Evolutionary conservation across 1,140 invertebrate genomes (phyloP), one percentile per base, ranked within the genome.

Genomic region (Chironomus striatipennis): DNA sequence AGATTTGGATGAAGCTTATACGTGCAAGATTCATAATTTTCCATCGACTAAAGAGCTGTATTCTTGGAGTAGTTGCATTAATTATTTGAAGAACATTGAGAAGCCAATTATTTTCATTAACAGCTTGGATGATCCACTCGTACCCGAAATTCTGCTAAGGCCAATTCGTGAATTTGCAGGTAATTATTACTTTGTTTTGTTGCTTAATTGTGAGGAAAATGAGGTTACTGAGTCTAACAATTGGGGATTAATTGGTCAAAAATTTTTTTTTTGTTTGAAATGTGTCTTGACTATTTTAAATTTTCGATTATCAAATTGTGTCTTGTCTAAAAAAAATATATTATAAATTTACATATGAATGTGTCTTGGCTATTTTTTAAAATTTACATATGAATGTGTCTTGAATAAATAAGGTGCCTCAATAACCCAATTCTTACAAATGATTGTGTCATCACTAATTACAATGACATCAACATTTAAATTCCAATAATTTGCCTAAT

Each of bases 21-120:
- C 92, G 12, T 88, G 91, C 77, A 87, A 86, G 79, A 85, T 92
- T n/a, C 86, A 90, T 77, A 92, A 93, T 73, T 96, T 93, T 80
- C 82, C 86, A 74, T 89, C 88, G 5, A 88, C 94, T 2, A 85
- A 88, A 18, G 93, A 94, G 42, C 84, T 95, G 70, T 96, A 96
- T 79, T 87, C 88, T 76, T 92, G 91, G 89, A 92, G 89, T 80
- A 96, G 93, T 77, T 92, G 88, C 57, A 83, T 87, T 9, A 88
- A 90, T 80, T 94, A 93, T 80, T 81, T 95, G 18, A 82, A 90
- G 17, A 89, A 90, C 77, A 90, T 96, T 43, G 83, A 87, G 43
- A 89, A 89, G 21, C 94, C 95, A 8, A 93, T 96, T 88, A 87
- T 97, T 76, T 93, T 96, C 79, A 88, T 97, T 21, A 97, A 97